Base-by-base conservation (phyloP, 2,888 invertebrate species). In the Emmelina monodactyla region DNA sequence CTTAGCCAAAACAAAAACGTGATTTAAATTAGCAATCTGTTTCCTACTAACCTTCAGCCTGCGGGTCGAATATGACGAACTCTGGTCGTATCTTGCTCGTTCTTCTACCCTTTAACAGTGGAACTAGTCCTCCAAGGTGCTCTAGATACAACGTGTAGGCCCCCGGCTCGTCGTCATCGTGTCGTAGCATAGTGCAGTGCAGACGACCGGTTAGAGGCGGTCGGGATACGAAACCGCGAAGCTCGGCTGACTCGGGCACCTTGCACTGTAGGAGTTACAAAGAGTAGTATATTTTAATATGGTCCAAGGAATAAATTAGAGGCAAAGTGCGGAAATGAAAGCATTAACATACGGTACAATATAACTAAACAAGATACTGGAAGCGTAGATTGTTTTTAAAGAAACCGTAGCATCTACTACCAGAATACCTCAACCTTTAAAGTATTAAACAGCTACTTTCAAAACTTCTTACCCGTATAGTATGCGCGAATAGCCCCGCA, bases 1-100 rank as follows among this genome's bases (percentile, higher is more conserved):
- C n/a, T n/a, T n/a, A n/a, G n/a, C n/a, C n/a, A n/a, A n/a, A n/a
- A n/a, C n/a, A n/a, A n/a, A n/a, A n/a, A n/a, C n/a, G n/a, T n/a
- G n/a, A n/a, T n/a, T n/a, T n/a, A n/a, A n/a, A n/a, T n/a, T n/a
- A n/a, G n/a, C n/a, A n/a, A n/a, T n/a, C n/a, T n/a, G n/a, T n/a
- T n/a, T n/a, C n/a, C n/a, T n/a, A 10, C 40, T 55, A 61, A 85
- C 91, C 91, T 78, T 89, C 89, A 25, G 84, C 85, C 70, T 94
- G 92, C 2, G 94, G 94, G 71, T 95, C 94, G 62, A 92, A 95
- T 55, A 99, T 97, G 37, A 98, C 94, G 69, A 99, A 99, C 71
- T 98, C 98, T 0, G 98, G 98, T 36, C 97, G 84, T 45, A 99
- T 92, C 78, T 97, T 97, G 67, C 97, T 97, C 40, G 94, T 96